A percentile compares a stretch with the other conserved stretches of the same genome.
phyloP scores from a whole-genome alignment of 2,797 vertebrate genomes.

The Eidolon dupreanum region DNA sequence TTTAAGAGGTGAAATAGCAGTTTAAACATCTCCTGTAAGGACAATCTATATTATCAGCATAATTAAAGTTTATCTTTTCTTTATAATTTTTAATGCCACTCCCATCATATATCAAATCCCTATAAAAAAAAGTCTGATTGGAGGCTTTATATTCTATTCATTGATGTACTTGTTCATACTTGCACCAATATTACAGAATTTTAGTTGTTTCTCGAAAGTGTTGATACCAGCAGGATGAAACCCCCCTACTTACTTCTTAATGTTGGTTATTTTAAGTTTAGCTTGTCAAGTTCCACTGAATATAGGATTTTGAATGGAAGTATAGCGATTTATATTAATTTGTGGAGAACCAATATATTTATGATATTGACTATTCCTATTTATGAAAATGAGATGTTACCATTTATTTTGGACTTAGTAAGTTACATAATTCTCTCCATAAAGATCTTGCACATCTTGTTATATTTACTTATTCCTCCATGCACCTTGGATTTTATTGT shows the following conservation, averaged over 20 bases:
- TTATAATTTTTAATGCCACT: not conserved
- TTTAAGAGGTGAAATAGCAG: not conserved
- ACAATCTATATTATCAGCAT: not conserved
- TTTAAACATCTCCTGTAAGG: not conserved
- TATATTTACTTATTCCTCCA: slow-evolving; percentile 40
- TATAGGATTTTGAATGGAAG: not conserved
- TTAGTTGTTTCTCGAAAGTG: not conserved
- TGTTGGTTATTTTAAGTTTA: slow-evolving; percentile 27
- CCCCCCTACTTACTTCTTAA: not conserved
- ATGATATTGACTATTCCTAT: not conserved
- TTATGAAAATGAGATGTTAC: not conserved
- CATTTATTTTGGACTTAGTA: slow-evolving; percentile 2
- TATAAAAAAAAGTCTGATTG: not conserved
- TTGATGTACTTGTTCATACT: not conserved
- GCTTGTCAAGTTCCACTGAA: not conserved
- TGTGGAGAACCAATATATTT: not conserved
- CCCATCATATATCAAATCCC: not conserved
- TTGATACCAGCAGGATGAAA: not conserved
- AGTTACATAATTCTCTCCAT: not conserved
- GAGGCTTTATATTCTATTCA: not conserved
- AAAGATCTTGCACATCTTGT: not conserved
- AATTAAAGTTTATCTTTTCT: not conserved
- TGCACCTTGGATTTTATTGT: not conserved
- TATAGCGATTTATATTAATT: not conserved
- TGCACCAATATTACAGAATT: not conserved